Percentiles rank a stretch among this genome's conserved stretches.
These are phyloP conservation scores for Oreotrochilus melanogaster DNA, from an alignment of 2,113 vertebrate species.

Conservation along the genomic window DNA sequence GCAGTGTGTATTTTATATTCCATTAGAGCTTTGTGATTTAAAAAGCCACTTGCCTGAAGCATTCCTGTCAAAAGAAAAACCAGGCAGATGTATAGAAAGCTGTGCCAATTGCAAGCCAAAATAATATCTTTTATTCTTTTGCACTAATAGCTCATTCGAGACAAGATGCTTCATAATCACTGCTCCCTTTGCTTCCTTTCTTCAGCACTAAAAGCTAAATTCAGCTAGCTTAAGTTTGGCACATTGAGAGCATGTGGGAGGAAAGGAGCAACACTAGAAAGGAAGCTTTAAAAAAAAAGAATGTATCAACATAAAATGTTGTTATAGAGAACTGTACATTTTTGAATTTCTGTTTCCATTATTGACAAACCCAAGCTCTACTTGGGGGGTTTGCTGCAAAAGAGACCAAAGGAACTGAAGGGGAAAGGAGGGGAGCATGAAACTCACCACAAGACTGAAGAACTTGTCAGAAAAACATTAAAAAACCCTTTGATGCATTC, in stretches of 20 bases:
- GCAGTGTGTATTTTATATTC: not conserved
- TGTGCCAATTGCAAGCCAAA: constrained; percentile 5
- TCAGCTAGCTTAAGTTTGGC: not conserved
- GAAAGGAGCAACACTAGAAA: not conserved
- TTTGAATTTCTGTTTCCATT: not conserved
- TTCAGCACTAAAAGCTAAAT: not conserved
- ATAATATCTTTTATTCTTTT: not conserved
- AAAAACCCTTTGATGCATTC: not conserved
- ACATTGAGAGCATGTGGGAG: not conserved
- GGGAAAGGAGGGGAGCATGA: not conserved
- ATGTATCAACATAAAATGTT: not conserved
- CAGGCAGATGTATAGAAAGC: not conserved
- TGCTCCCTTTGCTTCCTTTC: not conserved
- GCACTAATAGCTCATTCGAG: not conserved
- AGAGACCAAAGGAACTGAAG: not conserved
- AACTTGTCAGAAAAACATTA: constrained; percentile 4
- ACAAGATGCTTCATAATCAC: not conserved
- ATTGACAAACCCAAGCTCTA: not conserved
- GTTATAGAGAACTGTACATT: not conserved
- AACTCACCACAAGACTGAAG: constrained; percentile 19
- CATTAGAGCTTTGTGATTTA: not conserved
- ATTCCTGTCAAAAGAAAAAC: constrained; percentile 30
- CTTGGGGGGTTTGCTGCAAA: not conserved
- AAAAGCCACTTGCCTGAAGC: not conserved
- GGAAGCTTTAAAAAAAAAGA: constrained; percentile 31